A percentile compares a stretch with the other conserved stretches of the same genome.
Conservation (phyloP, 2,113 vertebrate genomes). For the Melanerpes formicivorus region DNA sequence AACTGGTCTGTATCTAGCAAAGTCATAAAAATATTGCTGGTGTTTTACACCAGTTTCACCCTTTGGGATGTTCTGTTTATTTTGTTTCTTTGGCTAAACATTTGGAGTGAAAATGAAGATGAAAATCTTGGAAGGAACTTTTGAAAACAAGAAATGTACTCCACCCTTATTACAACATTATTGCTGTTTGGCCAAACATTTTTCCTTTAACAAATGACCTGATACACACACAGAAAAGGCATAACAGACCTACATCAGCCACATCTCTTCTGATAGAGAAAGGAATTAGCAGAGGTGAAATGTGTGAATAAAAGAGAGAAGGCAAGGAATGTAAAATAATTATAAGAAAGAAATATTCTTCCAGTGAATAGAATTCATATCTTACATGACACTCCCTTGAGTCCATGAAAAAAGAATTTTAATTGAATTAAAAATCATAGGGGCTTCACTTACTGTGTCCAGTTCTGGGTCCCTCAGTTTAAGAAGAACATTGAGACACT, state of each 20-base stretch:
- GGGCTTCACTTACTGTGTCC: background rate
- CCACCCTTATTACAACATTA: slow-evolving; percentile 70
- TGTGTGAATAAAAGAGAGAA: background rate
- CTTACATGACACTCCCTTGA: background rate
- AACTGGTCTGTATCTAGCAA: background rate
- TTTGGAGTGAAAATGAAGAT: slow-evolving; percentile 65
- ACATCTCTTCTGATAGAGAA: background rate
- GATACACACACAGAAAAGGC: slow-evolving; percentile 29
- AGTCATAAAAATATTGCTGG: background rate
- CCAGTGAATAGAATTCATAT: background rate
- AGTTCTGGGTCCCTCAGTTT: too few relatives aligned
- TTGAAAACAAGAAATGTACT: slow-evolving; percentile 55
- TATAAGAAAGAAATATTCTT: background rate
- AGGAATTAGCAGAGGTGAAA: background rate
- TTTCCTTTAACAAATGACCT: slow-evolving; percentile 47
- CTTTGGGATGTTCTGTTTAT: slow-evolving; percentile 57
- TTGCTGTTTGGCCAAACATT: slow-evolving; percentile 59
- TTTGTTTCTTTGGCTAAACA: slow-evolving; percentile 66
- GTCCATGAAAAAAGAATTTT: background rate
- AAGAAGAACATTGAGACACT: too few relatives aligned
- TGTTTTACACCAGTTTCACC: slow-evolving; percentile 34
- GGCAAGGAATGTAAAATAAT: background rate
- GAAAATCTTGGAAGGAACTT: slow-evolving; percentile 67
- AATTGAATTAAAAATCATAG: background rate
- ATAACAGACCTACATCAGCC: background rate